phyloP scores from a whole-genome alignment of 2,888 invertebrate genomes.

The Hydrotaea diabolus region DNA sequence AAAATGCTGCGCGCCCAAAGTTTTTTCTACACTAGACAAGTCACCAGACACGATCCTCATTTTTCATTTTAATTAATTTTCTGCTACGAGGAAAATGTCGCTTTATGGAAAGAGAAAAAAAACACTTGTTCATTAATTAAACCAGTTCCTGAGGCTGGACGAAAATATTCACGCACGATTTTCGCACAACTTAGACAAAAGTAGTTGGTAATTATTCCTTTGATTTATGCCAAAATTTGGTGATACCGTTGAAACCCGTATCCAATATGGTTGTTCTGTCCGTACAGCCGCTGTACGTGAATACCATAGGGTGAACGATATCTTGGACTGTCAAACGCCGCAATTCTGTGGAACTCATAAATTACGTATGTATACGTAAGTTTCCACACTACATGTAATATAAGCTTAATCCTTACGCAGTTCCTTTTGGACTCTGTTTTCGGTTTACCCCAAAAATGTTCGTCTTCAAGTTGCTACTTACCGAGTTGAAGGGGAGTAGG shows the following conservation, averaged over 20 bases:
- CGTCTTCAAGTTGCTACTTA: conserved; percentile 9
- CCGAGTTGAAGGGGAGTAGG: neutral
- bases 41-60: neutral
- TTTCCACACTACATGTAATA: conserved; percentile 4
- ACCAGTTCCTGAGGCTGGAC: neutral
- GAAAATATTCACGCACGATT: conserved; percentile 2
- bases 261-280: neutral
- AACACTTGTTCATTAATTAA: conserved; percentile 1
- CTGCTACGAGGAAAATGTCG: neutral
- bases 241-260: conserved; percentile 7
- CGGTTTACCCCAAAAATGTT: neutral
- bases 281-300: neutral
- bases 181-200: conserved; percentile 4
- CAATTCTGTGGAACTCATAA: conserved; percentile 2
- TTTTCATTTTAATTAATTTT: conserved; percentile 19
- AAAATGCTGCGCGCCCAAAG: too few relatives aligned
- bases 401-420: conserved; percentile 1
- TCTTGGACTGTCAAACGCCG: neutral
- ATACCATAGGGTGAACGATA: neutral
- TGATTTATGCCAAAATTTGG: conserved; percentile 20
- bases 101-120: neutral
- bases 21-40: too few relatives aligned
- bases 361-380: conserved; percentile 9
- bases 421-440: neutral
- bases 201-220: conserved; percentile 25